Percentiles rank a stretch among this genome's conserved stretches.
Evolutionary conservation across 2,113 vertebrate species (phyloP).

Genomic region (Gobio gobio): DNA sequence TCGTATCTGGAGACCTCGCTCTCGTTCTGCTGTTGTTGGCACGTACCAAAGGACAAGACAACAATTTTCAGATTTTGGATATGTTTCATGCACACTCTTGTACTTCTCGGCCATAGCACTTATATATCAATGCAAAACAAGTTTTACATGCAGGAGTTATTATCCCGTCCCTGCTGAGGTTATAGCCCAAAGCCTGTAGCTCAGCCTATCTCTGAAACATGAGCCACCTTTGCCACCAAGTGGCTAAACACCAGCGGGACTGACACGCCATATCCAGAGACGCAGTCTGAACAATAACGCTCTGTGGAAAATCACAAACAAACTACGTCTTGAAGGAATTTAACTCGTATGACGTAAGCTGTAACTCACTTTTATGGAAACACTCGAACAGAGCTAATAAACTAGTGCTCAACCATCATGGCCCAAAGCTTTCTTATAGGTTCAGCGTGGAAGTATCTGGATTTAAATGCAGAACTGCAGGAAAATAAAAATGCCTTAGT

Average conservation of each 20-base stretch:
- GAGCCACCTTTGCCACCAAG: constrained; percentile 47
- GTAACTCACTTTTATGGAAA: constrained; percentile 32
- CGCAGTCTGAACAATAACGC: not conserved
- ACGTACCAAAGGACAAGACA: not conserved
- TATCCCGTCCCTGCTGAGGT: not conserved
- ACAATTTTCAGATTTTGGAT: constrained; percentile 19
- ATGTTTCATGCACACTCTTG: not conserved
- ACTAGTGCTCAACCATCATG: not conserved
- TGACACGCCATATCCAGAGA: not conserved
- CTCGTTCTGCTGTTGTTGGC: not conserved
- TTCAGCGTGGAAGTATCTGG: not conserved
- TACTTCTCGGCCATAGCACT: not conserved
- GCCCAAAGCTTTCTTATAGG: not conserved
- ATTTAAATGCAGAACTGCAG: not conserved
- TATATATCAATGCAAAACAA: not conserved
- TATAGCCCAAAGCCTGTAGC: constrained; percentile 37
- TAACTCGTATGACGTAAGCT: not conserved
- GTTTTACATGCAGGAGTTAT: constrained; percentile 16
- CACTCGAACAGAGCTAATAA: not conserved
- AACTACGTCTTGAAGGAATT: not conserved
- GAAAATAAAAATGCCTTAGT: constrained; percentile 33
- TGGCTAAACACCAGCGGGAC: constrained; percentile 34
- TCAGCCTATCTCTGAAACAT: constrained; percentile 2
- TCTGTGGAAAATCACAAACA: constrained; percentile 24
- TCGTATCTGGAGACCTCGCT: not conserved